Conservation (phyloP, 23 tunicate genomes). For the Ascidia mentula region DNA sequence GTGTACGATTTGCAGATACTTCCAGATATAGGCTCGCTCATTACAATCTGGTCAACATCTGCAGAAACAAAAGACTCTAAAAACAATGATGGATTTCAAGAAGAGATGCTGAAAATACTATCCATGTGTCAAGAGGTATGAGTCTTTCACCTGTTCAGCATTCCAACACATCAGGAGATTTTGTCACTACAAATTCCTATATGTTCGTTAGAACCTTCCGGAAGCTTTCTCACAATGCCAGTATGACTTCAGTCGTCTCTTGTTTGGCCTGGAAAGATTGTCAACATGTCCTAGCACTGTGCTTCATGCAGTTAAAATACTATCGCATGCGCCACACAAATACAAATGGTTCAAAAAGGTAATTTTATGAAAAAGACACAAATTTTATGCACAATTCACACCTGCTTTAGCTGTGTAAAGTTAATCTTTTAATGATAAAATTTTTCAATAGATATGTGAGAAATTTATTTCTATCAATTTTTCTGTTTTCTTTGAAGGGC, state of each 20-base stretch:
- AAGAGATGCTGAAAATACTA: not conserved
- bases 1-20: not conserved
- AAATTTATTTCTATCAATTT: not conserved
- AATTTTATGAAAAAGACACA: not conserved
- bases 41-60: not conserved
- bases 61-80: not conserved
- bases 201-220: conserved; percentile 12
- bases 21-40: not conserved
- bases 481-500: not conserved
- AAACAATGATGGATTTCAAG: not conserved
- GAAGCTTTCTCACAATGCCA: conserved; percentile 5
- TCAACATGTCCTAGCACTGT: not conserved
- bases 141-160: not conserved
- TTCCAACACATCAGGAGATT: not conserved
- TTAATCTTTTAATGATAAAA: not conserved
- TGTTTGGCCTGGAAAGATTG: conserved; percentile 1
- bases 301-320: not conserved
- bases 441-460: not conserved
- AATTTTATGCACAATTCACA: not conserved
- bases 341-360: conserved; percentile 4
- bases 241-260: conserved; percentile 24
- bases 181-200: conserved; percentile 4
- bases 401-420: not conserved
- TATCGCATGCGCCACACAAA: conserved; percentile 2
- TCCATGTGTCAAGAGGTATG: not conserved